Evolutionary conservation across 2,888 invertebrate genomes (phyloP), one percentile per base, ranked within the genome.

Genomic region (Hanleya hanleyi): DNA sequence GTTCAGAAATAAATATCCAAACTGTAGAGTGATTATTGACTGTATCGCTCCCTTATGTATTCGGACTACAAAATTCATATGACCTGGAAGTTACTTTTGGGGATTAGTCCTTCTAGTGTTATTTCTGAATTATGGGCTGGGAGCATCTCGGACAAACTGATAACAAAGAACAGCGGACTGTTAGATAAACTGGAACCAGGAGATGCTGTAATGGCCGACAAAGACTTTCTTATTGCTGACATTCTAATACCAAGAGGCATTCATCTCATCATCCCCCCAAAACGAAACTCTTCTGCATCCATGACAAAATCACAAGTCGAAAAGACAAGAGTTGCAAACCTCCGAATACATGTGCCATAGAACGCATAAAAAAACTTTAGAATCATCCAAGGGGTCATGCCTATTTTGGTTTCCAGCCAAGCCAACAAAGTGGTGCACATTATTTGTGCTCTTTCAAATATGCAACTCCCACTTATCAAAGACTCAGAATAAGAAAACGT

Each of bases 171-270:
- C 22, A 69, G 41, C 50, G 76, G 74, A 35, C 41, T 79, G 9
- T 0, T 76, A 3, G 37, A 61, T 32, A 61, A 77, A 9, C n/a
- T 79, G 1, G 77, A 77, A 49, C 47, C 57, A 36, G 66, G 71
- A 51, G 75, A 77, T 67, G 62, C 62, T 61, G 72, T 77, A 22
- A 77, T 77, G 74, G 74, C 77, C 12, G 77, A 77, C 50, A 77
- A 74, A 51, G 72, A 74, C 3, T 74, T 74, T 69, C 37, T 61
- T 35, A 75, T 77, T 67, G 69, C 75, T 12, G 71, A 75, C 33
- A 38, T 73, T 26, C 67, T 69, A 37, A 65, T 38, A 49, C 29
- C 41, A 38, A 66, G 37, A 51, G 22, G 62, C 18, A 62, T 38
- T 37, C 32, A 29, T 15, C 41, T 77, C 33, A 69, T 64, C 1